Base-by-base conservation (phyloP, 2,797 vertebrate species). In the Sebastes matsubarae region DNA sequence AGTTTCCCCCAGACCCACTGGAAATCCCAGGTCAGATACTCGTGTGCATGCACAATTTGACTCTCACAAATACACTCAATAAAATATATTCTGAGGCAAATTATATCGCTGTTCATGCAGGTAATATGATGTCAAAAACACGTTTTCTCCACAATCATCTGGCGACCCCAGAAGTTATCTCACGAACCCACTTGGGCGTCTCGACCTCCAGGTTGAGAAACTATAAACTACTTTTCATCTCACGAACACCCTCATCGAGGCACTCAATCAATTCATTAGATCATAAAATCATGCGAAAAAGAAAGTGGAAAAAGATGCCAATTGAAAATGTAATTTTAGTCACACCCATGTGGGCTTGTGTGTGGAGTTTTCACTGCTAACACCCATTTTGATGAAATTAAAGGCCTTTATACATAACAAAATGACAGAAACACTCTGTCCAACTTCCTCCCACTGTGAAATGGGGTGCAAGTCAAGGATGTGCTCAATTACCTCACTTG, bases 371-470 rank as follows among this genome's bases (percentile, higher is more conserved):
- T 2, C n/a, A 32, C 27, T 12, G 38, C 25, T 42, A 36, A 59
- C 22, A 54, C 25, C 20, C 58, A 42, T 75, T 72, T 73, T 64
- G 57, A 76, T 66, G 14, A 29, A 55, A 75, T 65, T 11, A 63
- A 6, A 76, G 24, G 42, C 16, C 10, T 67, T 70, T 38, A 42
- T 66, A 11, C 4, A 2, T 18, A 27, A 61, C n/a, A 16, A 20
- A 30, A 25, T 12, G 8, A 71, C n/a, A 36, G 25, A 55, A 46
- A 55, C 11, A 16, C 11, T 67, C 42, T 46, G 11, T 72, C 20
- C 27, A 63, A 11, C 1, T n/a, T 42, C 59, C n/a, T 52, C 32
- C n/a, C 9, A 9, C 14, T 63, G 20, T 59, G 24, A 64, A 64
- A 57, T 20, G 6, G 12, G 13, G 4, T 57, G 27, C 60, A 60